Conservation (phyloP, 2,888 invertebrate genomes). For the Helobdella robusta region DNA sequence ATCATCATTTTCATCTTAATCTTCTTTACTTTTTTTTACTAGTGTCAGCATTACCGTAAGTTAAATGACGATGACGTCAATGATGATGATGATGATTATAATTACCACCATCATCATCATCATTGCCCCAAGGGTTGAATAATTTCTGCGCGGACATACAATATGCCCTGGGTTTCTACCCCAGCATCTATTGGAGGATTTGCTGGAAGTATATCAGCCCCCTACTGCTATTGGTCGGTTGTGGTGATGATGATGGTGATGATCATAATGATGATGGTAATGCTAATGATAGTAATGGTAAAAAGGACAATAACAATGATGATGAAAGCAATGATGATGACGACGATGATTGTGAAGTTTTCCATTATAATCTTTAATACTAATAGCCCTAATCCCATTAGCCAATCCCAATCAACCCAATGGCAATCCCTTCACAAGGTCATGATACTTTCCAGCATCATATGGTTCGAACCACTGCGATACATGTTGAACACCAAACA, state of each 20-base stretch:
- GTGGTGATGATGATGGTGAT: too few relatives aligned
- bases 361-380: background rate
- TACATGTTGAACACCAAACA: conserved; percentile 72
- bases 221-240: conserved; percentile 66
- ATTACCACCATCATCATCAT: too few relatives aligned
- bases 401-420: too few relatives aligned
- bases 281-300: too few relatives aligned
- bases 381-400: background rate
- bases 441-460: conserved; percentile 45
- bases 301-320: too few relatives aligned
- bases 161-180: conserved; percentile 67
- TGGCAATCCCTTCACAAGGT: conserved; percentile 36
- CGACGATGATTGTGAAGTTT: conserved; percentile 32
- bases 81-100: conserved; percentile 9
- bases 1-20: too few relatives aligned
- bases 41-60: too few relatives aligned
- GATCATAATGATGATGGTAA: too few relatives aligned
- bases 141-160: conserved; percentile 68
- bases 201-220: conserved; percentile 80
- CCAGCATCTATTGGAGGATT: conserved; percentile 69
- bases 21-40: too few relatives aligned
- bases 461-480: conserved; percentile 40
- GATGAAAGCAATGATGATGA: too few relatives aligned
- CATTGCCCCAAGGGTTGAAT: conserved; percentile 58
- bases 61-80: too few relatives aligned